These are phyloP conservation scores for Xenentodon cancila DNA, from an alignment of 2,797 vertebrate genomes.

Conservation along the genomic window DNA sequence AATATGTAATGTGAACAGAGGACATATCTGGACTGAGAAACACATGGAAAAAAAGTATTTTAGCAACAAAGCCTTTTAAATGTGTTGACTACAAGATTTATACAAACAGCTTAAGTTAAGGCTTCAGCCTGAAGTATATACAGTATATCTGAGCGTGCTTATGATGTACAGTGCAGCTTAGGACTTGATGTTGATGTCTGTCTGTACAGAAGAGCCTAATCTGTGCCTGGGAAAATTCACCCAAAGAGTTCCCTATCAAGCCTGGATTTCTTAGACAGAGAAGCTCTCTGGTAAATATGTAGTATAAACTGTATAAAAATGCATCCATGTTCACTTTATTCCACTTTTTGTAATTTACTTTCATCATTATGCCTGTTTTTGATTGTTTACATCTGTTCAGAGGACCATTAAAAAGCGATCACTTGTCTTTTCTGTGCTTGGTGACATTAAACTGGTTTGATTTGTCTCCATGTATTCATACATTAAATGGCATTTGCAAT, in stretches of 20 bases:
- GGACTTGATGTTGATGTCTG: slow-evolving; percentile 44
- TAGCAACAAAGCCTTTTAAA: slow-evolving; percentile 36
- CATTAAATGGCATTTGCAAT: no score
- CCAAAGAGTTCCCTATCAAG: slow-evolving; percentile 57
- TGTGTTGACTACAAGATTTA: slow-evolving; percentile 20
- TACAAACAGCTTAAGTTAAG: slow-evolving; percentile 26
- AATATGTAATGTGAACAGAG: slow-evolving; percentile 76
- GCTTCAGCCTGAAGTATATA: slow-evolving; percentile 32
- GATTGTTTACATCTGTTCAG: slow-evolving; percentile 73
- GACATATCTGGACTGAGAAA: slow-evolving; percentile 42
- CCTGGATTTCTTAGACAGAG: slow-evolving; percentile 68
- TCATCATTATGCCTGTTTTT: slow-evolving; percentile 66
- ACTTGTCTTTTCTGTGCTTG: slow-evolving; percentile 51
- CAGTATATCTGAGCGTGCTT: slow-evolving; percentile 30
- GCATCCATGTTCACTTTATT: slow-evolving; percentile 72
- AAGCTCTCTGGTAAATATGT: slow-evolving; percentile 72
- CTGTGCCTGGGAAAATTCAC: slow-evolving; percentile 65
- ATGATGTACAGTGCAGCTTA: slow-evolving; percentile 48
- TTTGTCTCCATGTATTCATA: no score
- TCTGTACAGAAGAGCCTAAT: slow-evolving; percentile 67
- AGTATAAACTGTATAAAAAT: slow-evolving; percentile 75
- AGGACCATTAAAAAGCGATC: slow-evolving; percentile 70
- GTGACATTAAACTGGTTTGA: slow-evolving; percentile 12
- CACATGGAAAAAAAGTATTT: slow-evolving; percentile 28
- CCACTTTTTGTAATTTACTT: slow-evolving; percentile 69